Base-by-base conservation (phyloP, 2,888 invertebrate genomes). In the Macaria notata region DNA sequence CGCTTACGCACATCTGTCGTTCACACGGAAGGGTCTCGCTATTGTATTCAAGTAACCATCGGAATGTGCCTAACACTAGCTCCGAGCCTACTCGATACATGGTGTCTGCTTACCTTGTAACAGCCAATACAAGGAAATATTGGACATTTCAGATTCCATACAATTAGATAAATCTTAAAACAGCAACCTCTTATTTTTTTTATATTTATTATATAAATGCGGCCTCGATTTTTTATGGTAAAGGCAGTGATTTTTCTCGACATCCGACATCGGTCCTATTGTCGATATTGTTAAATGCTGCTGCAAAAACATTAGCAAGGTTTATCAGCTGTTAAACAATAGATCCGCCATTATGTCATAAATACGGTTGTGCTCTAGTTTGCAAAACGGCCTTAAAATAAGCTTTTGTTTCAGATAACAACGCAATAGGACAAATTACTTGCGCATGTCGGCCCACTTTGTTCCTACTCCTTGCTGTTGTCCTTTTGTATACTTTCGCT, bases 1-100 rank as follows among this genome's bases (percentile, higher is more conserved):
- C 81, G 82, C 75, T 72, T 62, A 69, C 82, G 83, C 83, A 86
- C 90, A 91, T 88, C 91, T 90, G 89, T 86, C 89, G 86, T 78
- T 83, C 82, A 80, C 83, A 83, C 84, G 83, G 83, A 83, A 85
- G 84, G 86, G 85, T 83, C 73, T 57, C 62, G 67, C 68, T 73
- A 73, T 70, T 75, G 73, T 78, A 72, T 69, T 75, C 69, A 61
- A 76, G 72, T 72, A 75, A 75, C 72, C 68, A 68, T 60, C 65
- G 64, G 63, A 62, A 66, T 60, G 53, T 49, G 45, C 43, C 50
- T 56, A 54, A 50, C 33, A 36, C 33, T 36, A 36, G 33, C 19
- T 19, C 19, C 19, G 19, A 19, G 19, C 19, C 19, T 19, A 19
- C 19, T 19, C 19, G 19, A 19, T 19, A 19, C 19, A 19, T 19